phyloP scores from a whole-genome alignment of 2,113 vertebrate species.

The Petaurus breviceps region DNA sequence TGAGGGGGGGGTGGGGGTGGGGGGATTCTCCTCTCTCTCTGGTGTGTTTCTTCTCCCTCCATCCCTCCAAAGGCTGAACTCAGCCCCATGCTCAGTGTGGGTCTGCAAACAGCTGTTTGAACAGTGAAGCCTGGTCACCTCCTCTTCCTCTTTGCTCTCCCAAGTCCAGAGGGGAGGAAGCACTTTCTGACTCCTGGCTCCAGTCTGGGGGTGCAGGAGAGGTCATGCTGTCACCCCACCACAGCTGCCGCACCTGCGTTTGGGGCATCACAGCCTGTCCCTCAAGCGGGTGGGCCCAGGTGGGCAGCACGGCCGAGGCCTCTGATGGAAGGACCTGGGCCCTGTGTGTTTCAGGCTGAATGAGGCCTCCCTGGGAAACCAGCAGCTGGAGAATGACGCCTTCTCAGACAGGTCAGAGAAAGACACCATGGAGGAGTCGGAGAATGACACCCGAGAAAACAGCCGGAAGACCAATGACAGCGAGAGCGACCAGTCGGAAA shows the following conservation, averaged over 20 bases:
- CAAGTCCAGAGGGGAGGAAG: no score
- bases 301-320: neutral
- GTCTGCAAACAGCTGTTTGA: neutral
- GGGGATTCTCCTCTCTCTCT: no score
- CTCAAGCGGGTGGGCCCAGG: neutral
- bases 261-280: rapidly evolving
- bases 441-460: conserved; percentile 87
- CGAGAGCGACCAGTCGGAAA: conserved; percentile 90
- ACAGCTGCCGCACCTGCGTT: neutral
- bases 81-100: neutral
- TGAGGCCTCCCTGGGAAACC: conserved; percentile 87
- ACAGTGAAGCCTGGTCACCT: neutral
- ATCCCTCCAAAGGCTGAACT: neutral
- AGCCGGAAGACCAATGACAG: conserved; percentile 91
- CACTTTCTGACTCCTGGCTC: no score
- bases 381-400: conserved; percentile 90
- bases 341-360: conserved; percentile 87
- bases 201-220: no score
- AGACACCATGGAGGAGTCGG: conserved; percentile 91
- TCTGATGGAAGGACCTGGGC: rapidly evolving
- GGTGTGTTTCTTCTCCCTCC: neutral
- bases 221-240: no score
- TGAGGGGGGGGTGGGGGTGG: no score
- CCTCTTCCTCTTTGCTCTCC: neutral
- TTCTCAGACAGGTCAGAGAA: conserved; percentile 94